These are phyloP conservation scores for Melanostoma mellinum DNA, from an alignment of 2,888 invertebrate genomes.

Conservation along the genomic window DNA sequence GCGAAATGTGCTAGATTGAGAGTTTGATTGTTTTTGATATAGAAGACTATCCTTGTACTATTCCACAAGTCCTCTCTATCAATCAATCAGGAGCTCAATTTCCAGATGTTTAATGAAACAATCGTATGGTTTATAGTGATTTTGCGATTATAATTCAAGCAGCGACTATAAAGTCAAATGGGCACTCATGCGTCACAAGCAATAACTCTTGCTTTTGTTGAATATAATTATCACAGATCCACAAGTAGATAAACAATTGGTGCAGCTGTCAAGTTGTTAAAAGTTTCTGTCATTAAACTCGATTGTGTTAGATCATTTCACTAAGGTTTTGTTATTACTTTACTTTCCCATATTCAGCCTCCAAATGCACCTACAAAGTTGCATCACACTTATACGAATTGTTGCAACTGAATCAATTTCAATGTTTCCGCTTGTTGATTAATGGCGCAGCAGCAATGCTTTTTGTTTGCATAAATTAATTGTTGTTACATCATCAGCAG, in stretches of 20 bases:
- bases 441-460: background rate
- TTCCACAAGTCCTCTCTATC: too few species aligned
- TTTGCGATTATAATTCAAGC: too few species aligned
- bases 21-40: too few species aligned
- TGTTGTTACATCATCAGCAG: slow-evolving; percentile 23
- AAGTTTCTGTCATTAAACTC: background rate
- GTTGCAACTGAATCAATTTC: slow-evolving; percentile 24
- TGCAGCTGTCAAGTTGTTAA: background rate
- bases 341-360: slow-evolving; percentile 1
- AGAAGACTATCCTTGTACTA: too few species aligned
- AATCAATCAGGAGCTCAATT: too few species aligned
- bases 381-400: slow-evolving; percentile 25
- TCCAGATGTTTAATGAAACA: too few species aligned
- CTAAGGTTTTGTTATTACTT: background rate
- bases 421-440: slow-evolving; percentile 34
- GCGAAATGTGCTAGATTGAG: too few species aligned
- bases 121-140: too few species aligned
- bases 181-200: slow-evolving; percentile 6
- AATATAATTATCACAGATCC: background rate
- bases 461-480: slow-evolving; percentile 27
- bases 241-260: background rate
- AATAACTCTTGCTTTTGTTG: slow-evolving; percentile 1
- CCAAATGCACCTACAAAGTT: slow-evolving; percentile 15
- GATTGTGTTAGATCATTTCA: background rate
- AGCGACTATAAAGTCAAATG: too few species aligned